phyloP scores from a whole-genome alignment of 1,140 invertebrate genomes.

The Psilanteris sp. region DNA sequence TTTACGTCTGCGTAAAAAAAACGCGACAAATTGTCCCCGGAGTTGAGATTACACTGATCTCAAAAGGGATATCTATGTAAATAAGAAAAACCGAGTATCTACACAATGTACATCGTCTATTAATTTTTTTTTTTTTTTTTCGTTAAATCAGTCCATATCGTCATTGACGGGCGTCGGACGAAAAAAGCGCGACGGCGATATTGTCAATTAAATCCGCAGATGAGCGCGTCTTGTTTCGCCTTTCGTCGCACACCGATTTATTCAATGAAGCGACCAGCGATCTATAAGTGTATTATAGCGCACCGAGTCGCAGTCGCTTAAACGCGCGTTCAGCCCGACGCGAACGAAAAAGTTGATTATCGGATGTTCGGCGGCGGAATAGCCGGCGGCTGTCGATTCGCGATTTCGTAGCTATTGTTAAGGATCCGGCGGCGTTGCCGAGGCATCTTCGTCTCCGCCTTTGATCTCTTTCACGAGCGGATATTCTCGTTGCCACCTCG shows the following conservation, averaged over 20 bases:
- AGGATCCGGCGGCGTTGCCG: slow-evolving; percentile 27
- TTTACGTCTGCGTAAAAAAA: too few species aligned
- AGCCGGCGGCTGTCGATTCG: slow-evolving; percentile 43
- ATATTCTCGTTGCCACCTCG: slow-evolving; percentile 41
- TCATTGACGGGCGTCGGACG: too few species aligned
- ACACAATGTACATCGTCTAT: slow-evolving; percentile 6
- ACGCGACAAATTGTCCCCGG: too few species aligned
- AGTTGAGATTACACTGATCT: too few species aligned
- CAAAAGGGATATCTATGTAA: too few species aligned
- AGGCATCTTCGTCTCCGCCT: slow-evolving; percentile 41
- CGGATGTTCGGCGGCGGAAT: slow-evolving; percentile 33
- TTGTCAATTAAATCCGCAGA: slow-evolving; percentile 37
- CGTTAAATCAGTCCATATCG: too few species aligned
- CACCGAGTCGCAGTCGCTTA: slow-evolving; percentile 22
- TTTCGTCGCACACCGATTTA: slow-evolving; percentile 30
- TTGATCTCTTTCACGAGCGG: slow-evolving; percentile 60
- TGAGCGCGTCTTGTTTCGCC: slow-evolving; percentile 41
- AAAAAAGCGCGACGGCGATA: slow-evolving; percentile 2
- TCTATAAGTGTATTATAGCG: slow-evolving; percentile 45
- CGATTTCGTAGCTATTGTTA: slow-evolving; percentile 65
- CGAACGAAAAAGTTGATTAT: slow-evolving; percentile 53
- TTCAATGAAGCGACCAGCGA: slow-evolving; percentile 53
- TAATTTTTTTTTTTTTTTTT: slow-evolving; percentile 29
- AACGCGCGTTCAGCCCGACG: slow-evolving; percentile 18
- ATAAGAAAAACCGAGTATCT: background rate